phyloP scores from a whole-genome alignment of 2,888 invertebrate species.

The Vannuccia rotundouncinata region DNA sequence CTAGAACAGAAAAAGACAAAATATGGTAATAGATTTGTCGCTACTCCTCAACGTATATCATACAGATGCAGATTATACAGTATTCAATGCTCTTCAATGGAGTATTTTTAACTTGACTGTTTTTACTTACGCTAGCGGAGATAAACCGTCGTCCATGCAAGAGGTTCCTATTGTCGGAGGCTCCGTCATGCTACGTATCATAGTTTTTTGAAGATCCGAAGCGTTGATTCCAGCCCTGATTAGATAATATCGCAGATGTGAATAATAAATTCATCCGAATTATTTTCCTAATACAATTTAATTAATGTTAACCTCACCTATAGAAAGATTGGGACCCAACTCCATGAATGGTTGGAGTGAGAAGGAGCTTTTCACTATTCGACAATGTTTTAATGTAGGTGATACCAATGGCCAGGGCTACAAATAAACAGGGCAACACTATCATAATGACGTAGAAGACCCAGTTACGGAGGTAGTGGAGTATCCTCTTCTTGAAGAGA shows the following conservation, averaged over 20 bases:
- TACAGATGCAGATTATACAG: no score
- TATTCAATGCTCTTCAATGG: no score
- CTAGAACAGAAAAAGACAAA: no score
- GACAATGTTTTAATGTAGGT: slow-evolving; percentile 42
- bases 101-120: no score
- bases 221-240: neutral
- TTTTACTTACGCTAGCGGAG: neutral
- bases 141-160: neutral
- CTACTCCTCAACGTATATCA: no score
- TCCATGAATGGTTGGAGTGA: slow-evolving; percentile 54
- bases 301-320: no score
- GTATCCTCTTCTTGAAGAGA: slow-evolving; percentile 52
- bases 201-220: neutral
- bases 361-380: slow-evolving; percentile 44
- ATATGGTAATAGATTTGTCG: no score
- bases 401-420: slow-evolving; percentile 52
- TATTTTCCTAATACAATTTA: no score
- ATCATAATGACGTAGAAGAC: slow-evolving; percentile 49
- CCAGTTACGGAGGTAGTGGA: slow-evolving; percentile 54
- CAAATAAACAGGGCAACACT: slow-evolving; percentile 53
- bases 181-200: neutral
- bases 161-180: neutral
- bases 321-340: slow-evolving; percentile 43
- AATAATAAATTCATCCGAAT: no score
- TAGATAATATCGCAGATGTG: no score